A percentile compares a stretch with the other conserved stretches of the same genome.
phyloP scores from a whole-genome alignment of 2,113 vertebrate species.

The Meleagris gallopavo region DNA sequence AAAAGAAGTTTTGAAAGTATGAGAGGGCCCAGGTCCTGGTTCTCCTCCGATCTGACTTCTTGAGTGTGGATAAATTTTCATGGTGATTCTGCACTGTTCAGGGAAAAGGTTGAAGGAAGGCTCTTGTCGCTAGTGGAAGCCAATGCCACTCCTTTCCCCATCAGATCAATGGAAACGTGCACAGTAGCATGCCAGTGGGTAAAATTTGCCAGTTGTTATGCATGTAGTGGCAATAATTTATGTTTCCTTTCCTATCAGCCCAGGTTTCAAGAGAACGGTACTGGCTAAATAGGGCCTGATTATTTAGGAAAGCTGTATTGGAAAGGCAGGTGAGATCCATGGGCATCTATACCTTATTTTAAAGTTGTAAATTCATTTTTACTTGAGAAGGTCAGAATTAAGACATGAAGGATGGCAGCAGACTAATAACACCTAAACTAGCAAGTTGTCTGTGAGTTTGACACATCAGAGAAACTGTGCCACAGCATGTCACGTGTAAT shows the following conservation, averaged over 20 bases:
- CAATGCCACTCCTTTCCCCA: not conserved
- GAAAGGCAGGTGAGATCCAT: not conserved
- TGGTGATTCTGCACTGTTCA: not conserved
- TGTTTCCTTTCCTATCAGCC: constrained; percentile 24
- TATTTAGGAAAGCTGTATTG: not conserved
- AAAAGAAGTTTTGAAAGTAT: not conserved
- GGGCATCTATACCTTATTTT: not conserved
- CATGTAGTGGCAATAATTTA: constrained; percentile 17
- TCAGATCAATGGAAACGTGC: not conserved
- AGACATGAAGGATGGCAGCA: not conserved
- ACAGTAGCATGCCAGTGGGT: not conserved
- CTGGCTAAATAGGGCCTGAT: not conserved
- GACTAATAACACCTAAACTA: not conserved
- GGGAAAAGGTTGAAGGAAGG: not conserved
- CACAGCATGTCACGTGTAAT: not conserved
- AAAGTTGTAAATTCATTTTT: not conserved
- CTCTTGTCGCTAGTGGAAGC: not conserved
- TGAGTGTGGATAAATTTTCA: not conserved
- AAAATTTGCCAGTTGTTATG: constrained; percentile 26
- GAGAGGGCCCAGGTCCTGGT: accelerated
- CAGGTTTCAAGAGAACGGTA: not conserved
- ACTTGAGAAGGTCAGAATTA: not conserved
- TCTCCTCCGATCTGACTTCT: not conserved
- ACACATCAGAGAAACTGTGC: not conserved
- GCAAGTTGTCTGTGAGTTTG: not conserved